Conservation (phyloP, 2,797 vertebrate species). For the Poecilia velifera region DNA sequence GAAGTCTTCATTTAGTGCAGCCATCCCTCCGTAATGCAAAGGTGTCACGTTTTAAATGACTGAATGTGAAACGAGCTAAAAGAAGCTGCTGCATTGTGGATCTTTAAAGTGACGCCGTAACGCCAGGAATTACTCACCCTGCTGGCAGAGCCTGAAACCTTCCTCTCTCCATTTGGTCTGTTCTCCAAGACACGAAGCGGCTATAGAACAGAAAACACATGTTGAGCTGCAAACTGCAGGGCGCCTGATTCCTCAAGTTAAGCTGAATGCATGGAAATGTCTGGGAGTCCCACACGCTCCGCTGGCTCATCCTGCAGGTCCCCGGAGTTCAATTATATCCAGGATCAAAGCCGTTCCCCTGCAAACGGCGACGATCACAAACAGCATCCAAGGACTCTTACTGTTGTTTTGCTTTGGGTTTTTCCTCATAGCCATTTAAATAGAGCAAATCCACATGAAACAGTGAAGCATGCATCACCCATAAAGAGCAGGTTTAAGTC, state of each 20-base stretch:
- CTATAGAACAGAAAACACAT: neutral
- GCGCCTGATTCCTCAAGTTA: slow-evolving; percentile 11
- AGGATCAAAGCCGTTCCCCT: slow-evolving; percentile 31
- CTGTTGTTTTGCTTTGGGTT: slow-evolving; percentile 17
- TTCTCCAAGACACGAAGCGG: neutral
- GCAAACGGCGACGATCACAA: slow-evolving; percentile 15
- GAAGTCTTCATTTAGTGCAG: neutral
- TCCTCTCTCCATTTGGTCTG: neutral
- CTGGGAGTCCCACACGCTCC: slow-evolving; percentile 2
- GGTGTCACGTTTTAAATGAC: slow-evolving; percentile 9
- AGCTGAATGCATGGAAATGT: slow-evolving; percentile 20
- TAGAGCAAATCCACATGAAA: slow-evolving; percentile 15
- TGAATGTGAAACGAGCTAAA: neutral
- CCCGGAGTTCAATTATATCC: slow-evolving; percentile 26
- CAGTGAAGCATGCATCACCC: slow-evolving; percentile 7
- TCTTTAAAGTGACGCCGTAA: slow-evolving; percentile 7
- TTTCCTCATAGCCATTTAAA: slow-evolving; percentile 23
- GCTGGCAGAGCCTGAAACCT: slow-evolving; percentile 2
- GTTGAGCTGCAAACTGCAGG: slow-evolving; percentile 1
- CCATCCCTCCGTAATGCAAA: neutral
- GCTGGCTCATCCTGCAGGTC: slow-evolving; percentile 19
- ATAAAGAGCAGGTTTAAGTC: neutral
- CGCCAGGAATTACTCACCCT: slow-evolving; percentile 9
- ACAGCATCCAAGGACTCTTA: slow-evolving; percentile 10
- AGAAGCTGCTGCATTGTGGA: neutral